Evolutionary conservation across 2,113 vertebrate genomes (phyloP).

Genomic region (Steatornis caripensis): DNA sequence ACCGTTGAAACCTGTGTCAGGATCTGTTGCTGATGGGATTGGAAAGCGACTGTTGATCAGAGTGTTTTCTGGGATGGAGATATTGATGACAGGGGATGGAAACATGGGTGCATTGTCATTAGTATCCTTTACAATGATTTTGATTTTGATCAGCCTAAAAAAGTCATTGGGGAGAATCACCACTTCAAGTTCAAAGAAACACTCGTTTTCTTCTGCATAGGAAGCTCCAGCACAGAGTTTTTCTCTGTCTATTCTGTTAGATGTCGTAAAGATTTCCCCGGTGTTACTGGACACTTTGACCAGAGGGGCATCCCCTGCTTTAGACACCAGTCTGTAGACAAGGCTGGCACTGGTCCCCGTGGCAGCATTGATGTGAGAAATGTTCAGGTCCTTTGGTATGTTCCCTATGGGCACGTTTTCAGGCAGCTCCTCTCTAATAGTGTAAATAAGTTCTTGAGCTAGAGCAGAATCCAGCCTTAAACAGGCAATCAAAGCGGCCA

Average conservation of each 20-base stretch:
- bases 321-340: constrained; percentile 97
- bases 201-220: constrained; percentile 91
- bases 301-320: constrained; percentile 94
- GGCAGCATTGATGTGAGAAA: constrained; percentile 94
- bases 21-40: constrained; percentile 96
- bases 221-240: constrained; percentile 92
- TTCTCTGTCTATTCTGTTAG: constrained; percentile 95
- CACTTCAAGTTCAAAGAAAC: constrained; percentile 98
- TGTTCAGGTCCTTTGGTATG: constrained; percentile 99
- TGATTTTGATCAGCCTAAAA: constrained; percentile 98
- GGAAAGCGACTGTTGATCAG: constrained; percentile 98
- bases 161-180: constrained; percentile 99
- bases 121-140: constrained; percentile 97
- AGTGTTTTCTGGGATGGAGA: constrained; percentile 98
- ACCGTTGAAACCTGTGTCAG: constrained; percentile 95
- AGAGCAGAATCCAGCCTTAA: constrained; percentile 94
- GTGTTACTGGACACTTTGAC: constrained; percentile 95
- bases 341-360: constrained; percentile 92
- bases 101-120: constrained; percentile 99
- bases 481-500: constrained; percentile 92
- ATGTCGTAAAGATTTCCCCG: constrained; percentile 96
- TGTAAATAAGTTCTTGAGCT: constrained; percentile 98
- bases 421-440: constrained; percentile 97
- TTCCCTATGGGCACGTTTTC: constrained; percentile 99
- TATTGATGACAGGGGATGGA: constrained; percentile 97